phyloP scores from a whole-genome alignment of 2,888 invertebrate species.

The Thera obeliscata region DNA sequence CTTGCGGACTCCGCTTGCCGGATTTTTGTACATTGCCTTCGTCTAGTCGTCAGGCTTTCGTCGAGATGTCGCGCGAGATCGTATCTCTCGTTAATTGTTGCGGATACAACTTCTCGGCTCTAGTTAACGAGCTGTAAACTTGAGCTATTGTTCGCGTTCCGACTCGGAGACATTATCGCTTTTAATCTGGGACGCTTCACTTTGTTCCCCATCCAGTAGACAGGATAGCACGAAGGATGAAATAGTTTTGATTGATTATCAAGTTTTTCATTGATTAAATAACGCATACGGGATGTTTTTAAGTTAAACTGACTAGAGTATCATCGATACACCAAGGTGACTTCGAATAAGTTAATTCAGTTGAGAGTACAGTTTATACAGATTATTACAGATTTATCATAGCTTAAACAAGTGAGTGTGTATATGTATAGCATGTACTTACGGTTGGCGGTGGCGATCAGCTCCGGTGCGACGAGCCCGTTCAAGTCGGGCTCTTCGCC shows the following conservation, averaged over 20 bases:
- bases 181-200: conserved; percentile 31
- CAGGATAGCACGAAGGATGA: conserved; percentile 11
- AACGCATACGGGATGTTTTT: neutral
- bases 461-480: conserved; percentile 92
- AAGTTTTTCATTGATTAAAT: conserved; percentile 7
- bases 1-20: conserved; percentile 42
- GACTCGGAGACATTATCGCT: conserved; percentile 38
- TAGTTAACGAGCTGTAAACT: conserved; percentile 74
- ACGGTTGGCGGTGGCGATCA: conserved; percentile 93
- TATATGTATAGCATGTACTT: conserved; percentile 70
- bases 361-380: too few relatives aligned
- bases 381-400: too few relatives aligned
- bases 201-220: conserved; percentile 21
- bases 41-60: conserved; percentile 49
- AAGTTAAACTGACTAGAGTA: neutral
- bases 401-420: too few relatives aligned
- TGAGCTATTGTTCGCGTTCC: conserved; percentile 60
- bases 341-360: too few relatives aligned
- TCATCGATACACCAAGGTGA: neutral
- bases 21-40: conserved; percentile 54
- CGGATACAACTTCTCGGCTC: conserved; percentile 59
- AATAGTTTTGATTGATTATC: too few relatives aligned
- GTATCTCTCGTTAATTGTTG: conserved; percentile 72
- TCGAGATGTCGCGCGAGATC: conserved; percentile 53
- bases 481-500: conserved; percentile 97